Percentiles rank a stretch among this genome's conserved stretches.
phyloP scores from a whole-genome alignment of 2,888 invertebrate genomes.

The Cephus spinipes region DNA sequence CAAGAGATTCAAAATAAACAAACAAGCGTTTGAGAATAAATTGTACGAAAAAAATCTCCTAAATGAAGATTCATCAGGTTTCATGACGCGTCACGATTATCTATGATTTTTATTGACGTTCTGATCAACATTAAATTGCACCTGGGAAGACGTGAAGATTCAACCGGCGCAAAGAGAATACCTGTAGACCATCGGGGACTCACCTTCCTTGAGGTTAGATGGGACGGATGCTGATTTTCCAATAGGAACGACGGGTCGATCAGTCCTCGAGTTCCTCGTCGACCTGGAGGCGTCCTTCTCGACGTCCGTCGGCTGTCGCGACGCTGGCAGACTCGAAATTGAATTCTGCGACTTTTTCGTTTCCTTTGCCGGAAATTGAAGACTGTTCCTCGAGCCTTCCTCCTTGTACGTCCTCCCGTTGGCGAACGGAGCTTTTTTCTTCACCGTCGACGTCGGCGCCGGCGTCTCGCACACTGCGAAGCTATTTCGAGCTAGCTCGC shows the following conservation, averaged over 20 bases:
- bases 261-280: not conserved
- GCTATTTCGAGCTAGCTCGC: constrained; percentile 52
- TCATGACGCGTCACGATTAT: not conserved
- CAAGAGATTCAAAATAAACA: constrained; percentile 5
- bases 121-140: not conserved
- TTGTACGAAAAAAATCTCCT: not conserved
- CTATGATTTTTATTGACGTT: not conserved
- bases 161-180: not conserved
- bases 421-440: constrained; percentile 29
- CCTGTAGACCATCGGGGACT: not conserved
- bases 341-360: not conserved
- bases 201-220: constrained; percentile 50
- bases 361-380: not conserved
- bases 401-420: constrained; percentile 22
- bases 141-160: not conserved
- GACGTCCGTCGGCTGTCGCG: not conserved
- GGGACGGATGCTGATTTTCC: constrained; percentile 51
- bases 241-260: not conserved
- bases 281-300: not conserved
- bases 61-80: too few relatives aligned
- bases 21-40: not conserved
- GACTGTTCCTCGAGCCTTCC: constrained; percentile 15
- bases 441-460: constrained; percentile 24
- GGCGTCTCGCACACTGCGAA: constrained; percentile 46
- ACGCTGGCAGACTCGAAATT: not conserved